Evolutionary conservation across 2,797 vertebrate genomes (phyloP).

Genomic region (Micrastur ruficollis): DNA sequence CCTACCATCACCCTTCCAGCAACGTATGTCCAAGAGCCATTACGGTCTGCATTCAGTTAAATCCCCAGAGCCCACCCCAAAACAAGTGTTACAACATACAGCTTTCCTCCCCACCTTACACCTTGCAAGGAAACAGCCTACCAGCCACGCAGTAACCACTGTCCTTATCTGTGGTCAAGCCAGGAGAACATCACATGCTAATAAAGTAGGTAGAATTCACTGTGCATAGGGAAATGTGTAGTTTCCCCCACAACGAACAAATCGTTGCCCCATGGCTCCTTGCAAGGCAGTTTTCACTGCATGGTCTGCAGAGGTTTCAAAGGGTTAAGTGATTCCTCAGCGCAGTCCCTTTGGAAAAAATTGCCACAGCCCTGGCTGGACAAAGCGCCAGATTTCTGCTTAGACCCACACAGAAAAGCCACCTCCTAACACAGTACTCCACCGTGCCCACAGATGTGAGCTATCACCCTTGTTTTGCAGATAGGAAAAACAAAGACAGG

Average conservation of each 20-base stretch:
- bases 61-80: background rate
- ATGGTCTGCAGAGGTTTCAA: background rate
- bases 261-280: accelerated
- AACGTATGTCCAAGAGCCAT: accelerated
- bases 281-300: background rate
- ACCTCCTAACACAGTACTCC: background rate
- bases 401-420: background rate
- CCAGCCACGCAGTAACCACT: accelerated
- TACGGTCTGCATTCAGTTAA: accelerated
- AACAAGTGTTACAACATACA: accelerated
- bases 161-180: background rate
- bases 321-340: background rate
- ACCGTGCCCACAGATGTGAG: background rate
- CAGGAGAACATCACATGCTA: background rate
- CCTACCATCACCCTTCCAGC: background rate
- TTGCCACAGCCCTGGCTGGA: background rate
- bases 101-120: background rate
- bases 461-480: background rate
- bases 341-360: background rate
- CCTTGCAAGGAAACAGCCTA: background rate
- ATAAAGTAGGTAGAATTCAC: background rate
- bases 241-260: accelerated
- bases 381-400: background rate
- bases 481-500: background rate
- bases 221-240: accelerated